Percentiles rank a stretch among this genome's conserved stretches.
Evolutionary conservation across 2,113 vertebrate species (phyloP).

Genomic region (Xiphophorus couchianus): DNA sequence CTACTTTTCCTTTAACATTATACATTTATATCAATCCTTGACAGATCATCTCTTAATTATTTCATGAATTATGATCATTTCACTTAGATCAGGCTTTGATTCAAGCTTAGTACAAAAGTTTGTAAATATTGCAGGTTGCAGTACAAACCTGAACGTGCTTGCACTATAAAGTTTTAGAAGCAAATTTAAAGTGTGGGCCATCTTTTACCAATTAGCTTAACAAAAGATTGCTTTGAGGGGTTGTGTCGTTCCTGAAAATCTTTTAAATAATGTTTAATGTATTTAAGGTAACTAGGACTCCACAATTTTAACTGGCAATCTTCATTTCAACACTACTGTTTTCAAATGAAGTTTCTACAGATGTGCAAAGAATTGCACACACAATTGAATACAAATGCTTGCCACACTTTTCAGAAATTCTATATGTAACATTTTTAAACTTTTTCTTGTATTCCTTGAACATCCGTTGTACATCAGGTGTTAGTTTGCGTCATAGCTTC

Average conservation of each 20-base stretch:
- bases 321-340: too few relatives aligned
- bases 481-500: too few relatives aligned
- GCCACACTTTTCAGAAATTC: too few relatives aligned
- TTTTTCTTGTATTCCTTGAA: too few relatives aligned
- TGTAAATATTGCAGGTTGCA: not conserved
- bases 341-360: too few relatives aligned
- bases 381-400: too few relatives aligned
- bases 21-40: conserved; percentile 1
- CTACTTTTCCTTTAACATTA: not conserved
- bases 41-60: not conserved
- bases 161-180: not conserved
- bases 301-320: too few relatives aligned
- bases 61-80: conserved; percentile 24
- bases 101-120: conserved; percentile 4
- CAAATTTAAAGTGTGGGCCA: not conserved
- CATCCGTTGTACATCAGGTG: too few relatives aligned
- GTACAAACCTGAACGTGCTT: conserved; percentile 2
- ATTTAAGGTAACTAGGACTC: too few relatives aligned
- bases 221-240: not conserved
- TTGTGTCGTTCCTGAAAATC: not conserved
- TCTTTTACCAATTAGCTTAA: conserved; percentile 2
- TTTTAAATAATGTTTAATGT: too few relatives aligned
- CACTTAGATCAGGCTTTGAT: not conserved
- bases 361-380: too few relatives aligned
- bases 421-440: too few relatives aligned